Base-by-base conservation (phyloP, 2,888 invertebrate genomes). In the Pachycephus smyrnensis region DNA sequence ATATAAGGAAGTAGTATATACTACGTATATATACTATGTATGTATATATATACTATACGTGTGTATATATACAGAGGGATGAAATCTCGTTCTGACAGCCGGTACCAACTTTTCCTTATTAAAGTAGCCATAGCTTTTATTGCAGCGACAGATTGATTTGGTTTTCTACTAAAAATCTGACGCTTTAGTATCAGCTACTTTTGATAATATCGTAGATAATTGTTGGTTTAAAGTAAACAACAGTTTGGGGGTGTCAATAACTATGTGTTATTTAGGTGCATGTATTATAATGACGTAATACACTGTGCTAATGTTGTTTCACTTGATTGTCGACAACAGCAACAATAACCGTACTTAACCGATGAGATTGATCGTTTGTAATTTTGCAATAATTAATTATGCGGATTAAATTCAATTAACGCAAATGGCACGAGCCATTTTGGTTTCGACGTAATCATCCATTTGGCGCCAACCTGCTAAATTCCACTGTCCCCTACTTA, bases 401-500 rank as follows among this genome's bases (percentile, higher is more conserved):
- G 9, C 55, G 23, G 0, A 55, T 55, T 55, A 55, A 55, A 55
- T 55, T 9, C 9, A 55, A 55, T 55, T 55, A 55, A 55, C 55
- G 6, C 23, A 55, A 55, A 23, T 0, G 55, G 55, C 77, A 73
- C 73, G 71, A 36, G 75, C 33, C 12, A 69, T 74, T 80, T 79
- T 74, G 76, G 9, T 55, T 55, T 55, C 23, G 6, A 55, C 55
- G 55, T 55, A 55, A 55, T 55, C 75, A 77, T 80, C 71, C 77
- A 81, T 83, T 80, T 73, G 74, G 71, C 77, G 77, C 79, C 73
- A 71, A 71, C 36, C 71, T 68, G 75, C 69, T 33, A 33, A 75
- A 80, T 81, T 77, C 55, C 55, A 55, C 55, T 55, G 55, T 55
- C 55, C 55, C 55, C 55, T 55, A 55, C 23, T 55, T 55, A 55